Percentiles rank a stretch among this genome's conserved stretches.
Evolutionary conservation across 2,888 invertebrate species (phyloP).

Genomic region (Rotaria sp.): DNA sequence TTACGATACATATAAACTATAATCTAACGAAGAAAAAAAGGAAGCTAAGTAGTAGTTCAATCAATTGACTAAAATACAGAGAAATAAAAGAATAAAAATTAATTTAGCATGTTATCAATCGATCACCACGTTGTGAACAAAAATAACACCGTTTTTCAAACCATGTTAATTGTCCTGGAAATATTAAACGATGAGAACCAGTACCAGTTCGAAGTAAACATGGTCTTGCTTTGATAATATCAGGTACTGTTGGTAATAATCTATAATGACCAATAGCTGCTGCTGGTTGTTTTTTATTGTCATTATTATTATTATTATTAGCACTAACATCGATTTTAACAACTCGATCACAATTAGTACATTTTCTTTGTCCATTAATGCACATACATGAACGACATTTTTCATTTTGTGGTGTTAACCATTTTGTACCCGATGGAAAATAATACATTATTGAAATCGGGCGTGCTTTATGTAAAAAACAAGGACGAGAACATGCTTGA

Average conservation of each 20-base stretch:
- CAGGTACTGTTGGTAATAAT: background rate
- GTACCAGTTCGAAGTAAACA: background rate
- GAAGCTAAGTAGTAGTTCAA: background rate
- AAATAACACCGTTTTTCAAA: background rate
- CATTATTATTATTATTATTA: background rate
- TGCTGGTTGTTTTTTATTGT: background rate
- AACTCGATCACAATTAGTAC: background rate
- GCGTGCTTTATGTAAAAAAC: background rate
- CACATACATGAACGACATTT: background rate
- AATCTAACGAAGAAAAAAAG: background rate
- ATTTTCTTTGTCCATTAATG: slow-evolving; percentile 13
- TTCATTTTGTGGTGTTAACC: background rate
- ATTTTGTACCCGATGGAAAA: background rate
- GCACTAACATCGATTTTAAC: background rate
- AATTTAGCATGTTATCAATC: background rate
- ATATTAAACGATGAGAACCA: background rate
- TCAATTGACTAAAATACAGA: background rate
- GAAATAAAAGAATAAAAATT: background rate
- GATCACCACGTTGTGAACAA: background rate
- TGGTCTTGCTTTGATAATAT: background rate
- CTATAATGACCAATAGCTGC: background rate
- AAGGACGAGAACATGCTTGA: background rate
- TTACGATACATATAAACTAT: background rate
- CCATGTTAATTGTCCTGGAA: background rate
- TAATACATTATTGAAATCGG: background rate